Conservation (phyloP, 1,140 invertebrate genomes). For the Heliconius hermathena region DNA sequence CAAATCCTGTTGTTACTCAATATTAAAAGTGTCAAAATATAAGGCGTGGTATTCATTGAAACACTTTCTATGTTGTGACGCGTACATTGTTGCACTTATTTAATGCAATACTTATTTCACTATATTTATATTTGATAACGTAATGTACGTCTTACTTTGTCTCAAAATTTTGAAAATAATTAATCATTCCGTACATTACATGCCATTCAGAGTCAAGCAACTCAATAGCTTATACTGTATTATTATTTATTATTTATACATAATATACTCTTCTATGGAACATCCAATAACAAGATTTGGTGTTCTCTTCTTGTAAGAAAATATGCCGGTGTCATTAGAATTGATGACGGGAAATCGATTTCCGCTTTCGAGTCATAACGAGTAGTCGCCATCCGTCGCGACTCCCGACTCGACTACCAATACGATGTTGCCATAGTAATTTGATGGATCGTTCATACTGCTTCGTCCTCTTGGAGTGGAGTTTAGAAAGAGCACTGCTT, state of each 20-base stretch:
- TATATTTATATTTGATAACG: too few species aligned
- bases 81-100: too few species aligned
- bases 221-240: neutral
- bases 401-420: neutral
- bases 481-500: neutral
- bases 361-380: neutral
- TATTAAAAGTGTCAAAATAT: too few species aligned
- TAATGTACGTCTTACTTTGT: too few species aligned
- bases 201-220: too few species aligned
- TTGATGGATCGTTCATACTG: neutral
- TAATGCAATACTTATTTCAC: too few species aligned
- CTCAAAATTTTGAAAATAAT: too few species aligned
- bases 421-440: neutral
- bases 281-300: neutral
- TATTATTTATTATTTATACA: neutral
- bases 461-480: neutral
- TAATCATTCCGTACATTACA: too few species aligned
- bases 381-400: neutral
- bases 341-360: neutral
- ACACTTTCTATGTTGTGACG: too few species aligned
- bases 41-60: too few species aligned
- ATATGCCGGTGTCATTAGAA: constrained; percentile 1
- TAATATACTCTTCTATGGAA: neutral
- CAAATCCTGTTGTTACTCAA: too few species aligned
- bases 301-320: neutral